Base-by-base conservation (phyloP, 2,113 vertebrate genomes). In the Acanthisitta chloris region DNA sequence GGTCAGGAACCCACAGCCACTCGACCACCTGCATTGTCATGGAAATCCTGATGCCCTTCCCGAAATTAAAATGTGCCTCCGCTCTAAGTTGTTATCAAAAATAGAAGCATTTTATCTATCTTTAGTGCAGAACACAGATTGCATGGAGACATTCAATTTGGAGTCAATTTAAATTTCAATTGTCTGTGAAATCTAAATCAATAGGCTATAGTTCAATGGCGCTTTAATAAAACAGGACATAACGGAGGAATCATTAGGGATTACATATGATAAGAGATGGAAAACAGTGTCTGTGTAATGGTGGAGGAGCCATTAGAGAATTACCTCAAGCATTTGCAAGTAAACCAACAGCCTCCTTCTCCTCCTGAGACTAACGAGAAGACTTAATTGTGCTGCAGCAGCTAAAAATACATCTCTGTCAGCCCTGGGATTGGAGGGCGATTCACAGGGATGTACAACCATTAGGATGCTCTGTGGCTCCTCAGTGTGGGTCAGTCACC, bases 161-260 rank as follows among this genome's bases (percentile, higher is more conserved):
- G 95, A 98, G 98, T 98, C 98, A 98, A 98, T 98, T 98, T 98
- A 98, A 98, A 98, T 98, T 98, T 98, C 98, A 98, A 98, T 98
- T 98, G 98, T 97, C 98, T 98, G 98, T 98, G 98, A 98, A 98
- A 98, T 98, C 98, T 97, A 97, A 98, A 98, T 98, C 98, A 98
- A 98, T 98, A 98, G 98, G 98, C 97, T 98, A 98, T 98, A 98
- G 98, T 98, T 98, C 98, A 98, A 97, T 97, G 98, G 97, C 43
- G 97, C 97, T 98, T 98, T 98, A 98, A 98, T 98, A 98, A 98
- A 98, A 98, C 96, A 97, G 97, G 98, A 98, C 98, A 97, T 98
- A 97, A 98, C 98, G 77, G 97, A 97, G 97, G 96, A 97, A 98
- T 98, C 97, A 97, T 98, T 97, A 97, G 97, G 98, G 97, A 97